Evolutionary conservation across 2,797 vertebrate genomes (phyloP).

Genomic region (Artibeus lituratus): DNA sequence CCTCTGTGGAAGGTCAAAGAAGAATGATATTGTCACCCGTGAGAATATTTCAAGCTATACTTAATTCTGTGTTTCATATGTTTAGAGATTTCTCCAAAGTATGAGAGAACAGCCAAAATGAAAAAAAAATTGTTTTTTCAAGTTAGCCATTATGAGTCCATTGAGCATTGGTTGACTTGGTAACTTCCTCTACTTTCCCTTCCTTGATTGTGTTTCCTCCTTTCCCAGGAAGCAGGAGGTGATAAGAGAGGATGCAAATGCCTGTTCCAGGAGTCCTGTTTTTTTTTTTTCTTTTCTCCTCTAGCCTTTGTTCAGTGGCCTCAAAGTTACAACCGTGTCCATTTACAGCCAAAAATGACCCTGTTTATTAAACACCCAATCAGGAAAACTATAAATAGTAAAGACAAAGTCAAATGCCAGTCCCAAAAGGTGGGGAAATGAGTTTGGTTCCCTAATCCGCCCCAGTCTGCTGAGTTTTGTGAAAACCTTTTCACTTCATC

Average conservation of each 20-base stretch:
- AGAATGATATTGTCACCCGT: neutral
- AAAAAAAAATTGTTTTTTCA: neutral
- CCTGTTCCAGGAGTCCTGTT: neutral
- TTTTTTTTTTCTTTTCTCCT: neutral
- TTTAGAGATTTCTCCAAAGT: neutral
- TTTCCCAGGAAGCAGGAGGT: neutral
- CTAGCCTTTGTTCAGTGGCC: neutral
- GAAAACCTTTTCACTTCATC: neutral
- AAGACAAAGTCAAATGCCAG: conserved; percentile 11
- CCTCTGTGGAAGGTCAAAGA: conserved; percentile 20
- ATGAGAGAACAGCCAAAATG: neutral
- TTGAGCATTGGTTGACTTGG: neutral
- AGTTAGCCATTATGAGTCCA: neutral
- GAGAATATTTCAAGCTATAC: neutral
- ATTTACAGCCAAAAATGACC: conserved; percentile 33
- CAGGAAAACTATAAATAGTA: conserved; percentile 27
- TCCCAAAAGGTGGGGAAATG: neutral
- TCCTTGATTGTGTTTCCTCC: conserved; percentile 3
- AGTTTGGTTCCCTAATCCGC: neutral
- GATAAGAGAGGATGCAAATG: neutral
- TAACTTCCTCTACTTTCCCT: neutral
- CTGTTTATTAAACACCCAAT: conserved; percentile 48
- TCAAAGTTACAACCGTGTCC: conserved; percentile 16
- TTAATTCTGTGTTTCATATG: neutral
- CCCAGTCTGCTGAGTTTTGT: neutral